These are phyloP conservation scores for Etheostoma spectabile DNA, from an alignment of 2,113 vertebrate species.

Conservation along the genomic window DNA sequence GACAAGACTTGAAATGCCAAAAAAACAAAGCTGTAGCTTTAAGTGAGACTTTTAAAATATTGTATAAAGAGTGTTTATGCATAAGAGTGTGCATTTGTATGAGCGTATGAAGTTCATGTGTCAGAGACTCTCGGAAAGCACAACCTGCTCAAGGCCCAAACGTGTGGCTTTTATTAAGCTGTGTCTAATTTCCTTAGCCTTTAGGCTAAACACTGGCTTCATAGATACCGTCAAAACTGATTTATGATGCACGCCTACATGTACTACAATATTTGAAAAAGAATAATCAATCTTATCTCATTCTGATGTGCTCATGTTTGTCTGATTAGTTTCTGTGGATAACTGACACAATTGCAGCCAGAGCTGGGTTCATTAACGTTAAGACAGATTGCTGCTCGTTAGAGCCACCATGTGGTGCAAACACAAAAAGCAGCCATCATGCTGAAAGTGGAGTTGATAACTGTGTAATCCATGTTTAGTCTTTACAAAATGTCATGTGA, in stretches of 20 bases:
- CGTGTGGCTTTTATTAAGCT: slow-evolving; percentile 40
- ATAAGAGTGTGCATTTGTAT: neutral
- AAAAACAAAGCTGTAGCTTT: slow-evolving; percentile 43
- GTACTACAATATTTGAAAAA: slow-evolving; percentile 43
- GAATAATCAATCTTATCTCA: slow-evolving; percentile 64
- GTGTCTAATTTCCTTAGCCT: slow-evolving; percentile 53
- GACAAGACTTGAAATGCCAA: slow-evolving; percentile 16
- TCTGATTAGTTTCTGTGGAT: slow-evolving; percentile 71
- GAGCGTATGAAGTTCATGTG: slow-evolving; percentile 20
- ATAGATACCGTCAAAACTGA: slow-evolving; percentile 47
- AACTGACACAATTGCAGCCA: slow-evolving; percentile 69
- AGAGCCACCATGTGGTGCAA: slow-evolving; percentile 76
- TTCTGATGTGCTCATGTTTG: slow-evolving; percentile 49
- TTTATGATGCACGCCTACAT: slow-evolving; percentile 58
- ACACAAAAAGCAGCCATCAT: slow-evolving; percentile 63
- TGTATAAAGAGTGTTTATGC: neutral
- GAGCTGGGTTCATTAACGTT: slow-evolving; percentile 59
- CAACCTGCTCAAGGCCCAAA: slow-evolving; percentile 26
- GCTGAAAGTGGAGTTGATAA: slow-evolving; percentile 23
- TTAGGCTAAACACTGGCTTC: slow-evolving; percentile 47
- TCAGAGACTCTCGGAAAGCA: slow-evolving; percentile 36
- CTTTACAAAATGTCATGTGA: slow-evolving; percentile 52
- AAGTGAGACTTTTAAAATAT: neutral
- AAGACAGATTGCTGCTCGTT: slow-evolving; percentile 67
- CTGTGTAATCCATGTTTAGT: slow-evolving; percentile 37